Base-by-base conservation (phyloP, 2,113 vertebrate species). In the Phylloscopus whistleri region DNA sequence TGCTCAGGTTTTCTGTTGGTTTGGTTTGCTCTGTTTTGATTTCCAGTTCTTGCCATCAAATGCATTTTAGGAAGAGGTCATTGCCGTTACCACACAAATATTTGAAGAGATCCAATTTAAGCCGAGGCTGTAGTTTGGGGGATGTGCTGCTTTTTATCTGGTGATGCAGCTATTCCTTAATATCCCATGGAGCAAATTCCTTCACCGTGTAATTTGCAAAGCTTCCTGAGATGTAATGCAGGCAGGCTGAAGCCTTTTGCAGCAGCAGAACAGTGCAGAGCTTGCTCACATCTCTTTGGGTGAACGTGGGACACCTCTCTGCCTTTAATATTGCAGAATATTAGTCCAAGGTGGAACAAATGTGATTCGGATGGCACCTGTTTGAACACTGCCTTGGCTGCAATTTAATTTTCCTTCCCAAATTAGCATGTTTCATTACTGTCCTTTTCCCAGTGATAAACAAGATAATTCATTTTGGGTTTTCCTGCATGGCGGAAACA, bases 391-490 rank as follows among this genome's bases (percentile, higher is more conserved):
- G 90, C 95, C 88, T 97, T 94, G 79, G 75, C 87, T 94, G 79
- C 81, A 96, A 97, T 97, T 97, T 97, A 97, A 97, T 97, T 98
- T 93, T 93, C 69, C 93, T 95, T 53, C 96, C 92, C 88, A 92
- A 95, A 97, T 97, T 93, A 96, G 77, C 86, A 84, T 95, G 94
- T 97, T 94, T 96, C 95, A 94, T 97, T 98, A 91, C 95, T 97
- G 75, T 93, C 89, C 84, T 94, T 94, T 91, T 97, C 93, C 95
- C 87, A 93, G 82, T 87, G 96, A 97, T 97, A 95, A 97, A 94
- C 94, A 95, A 97, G 97, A 97, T 97, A 97, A 98, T 98, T 97
- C 94, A 97, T 97, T 98, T 96, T 94, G 95, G 79, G 94, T 91
- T 87, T 93, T 97, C 93, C 96, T 90, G 55, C 85, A 73, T 44